Conservation (phyloP, 2,888 invertebrate genomes). For the Acutogordius australiensis region DNA sequence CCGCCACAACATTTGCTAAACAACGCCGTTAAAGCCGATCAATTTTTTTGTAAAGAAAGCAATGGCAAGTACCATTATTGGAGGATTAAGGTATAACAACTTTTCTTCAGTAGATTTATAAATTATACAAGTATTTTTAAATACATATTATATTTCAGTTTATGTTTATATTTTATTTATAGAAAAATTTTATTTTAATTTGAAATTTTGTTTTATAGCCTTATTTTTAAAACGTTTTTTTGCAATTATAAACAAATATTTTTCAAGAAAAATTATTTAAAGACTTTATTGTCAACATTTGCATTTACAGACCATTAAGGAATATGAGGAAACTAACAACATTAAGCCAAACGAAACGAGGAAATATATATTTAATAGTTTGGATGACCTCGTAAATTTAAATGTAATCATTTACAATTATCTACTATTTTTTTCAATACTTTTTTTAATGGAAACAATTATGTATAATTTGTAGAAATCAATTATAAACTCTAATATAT, state of each 20-base stretch:
- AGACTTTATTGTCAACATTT: slow-evolving; percentile 27
- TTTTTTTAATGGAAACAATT: neutral
- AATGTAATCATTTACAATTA: slow-evolving; percentile 12
- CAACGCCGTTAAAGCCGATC: slow-evolving; percentile 82
- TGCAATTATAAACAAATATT: no score
- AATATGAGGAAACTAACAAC: slow-evolving; percentile 82
- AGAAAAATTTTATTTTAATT: neutral
- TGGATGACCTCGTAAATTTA: slow-evolving; percentile 54
- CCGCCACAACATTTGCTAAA: slow-evolving; percentile 90
- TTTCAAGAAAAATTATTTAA: neutral
- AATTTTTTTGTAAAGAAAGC: slow-evolving; percentile 41
- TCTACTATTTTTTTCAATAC: neutral
- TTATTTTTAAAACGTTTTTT: no score
- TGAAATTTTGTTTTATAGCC: neutral
- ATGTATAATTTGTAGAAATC: neutral
- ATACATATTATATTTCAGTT: no score
- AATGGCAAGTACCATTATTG: slow-evolving; percentile 30
- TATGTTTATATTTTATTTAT: no score
- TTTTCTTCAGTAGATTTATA: no score
- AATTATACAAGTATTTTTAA: no score
- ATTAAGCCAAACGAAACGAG: slow-evolving; percentile 95
- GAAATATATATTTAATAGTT: slow-evolving; percentile 94
- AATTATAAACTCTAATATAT: no score
- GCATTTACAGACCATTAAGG: slow-evolving; percentile 93
- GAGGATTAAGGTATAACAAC: slow-evolving; percentile 29